phyloP scores from a whole-genome alignment of 1,140 invertebrate species.

The Drosophila teissieri region DNA sequence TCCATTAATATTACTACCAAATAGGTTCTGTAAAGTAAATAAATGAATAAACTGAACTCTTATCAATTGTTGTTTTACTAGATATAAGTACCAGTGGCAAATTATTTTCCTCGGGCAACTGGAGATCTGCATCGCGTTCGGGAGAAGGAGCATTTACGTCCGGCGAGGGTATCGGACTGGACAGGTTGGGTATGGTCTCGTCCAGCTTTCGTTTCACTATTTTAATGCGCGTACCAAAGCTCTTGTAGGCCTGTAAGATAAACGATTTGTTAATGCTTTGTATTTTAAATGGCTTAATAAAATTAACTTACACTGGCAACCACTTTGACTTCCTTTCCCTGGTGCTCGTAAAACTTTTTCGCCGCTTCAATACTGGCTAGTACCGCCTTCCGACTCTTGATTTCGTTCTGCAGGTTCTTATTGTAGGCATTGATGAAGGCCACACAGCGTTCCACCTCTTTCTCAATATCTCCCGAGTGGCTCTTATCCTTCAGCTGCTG shows the following conservation, averaged over 20 bases:
- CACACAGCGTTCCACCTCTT: conserved; percentile 93
- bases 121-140: conserved; percentile 91
- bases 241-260: conserved; percentile 92
- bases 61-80: background rate
- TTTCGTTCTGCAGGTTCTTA: conserved; percentile 91
- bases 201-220: conserved; percentile 93
- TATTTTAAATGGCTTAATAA: no score
- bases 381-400: conserved; percentile 91
- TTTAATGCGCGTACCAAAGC: conserved; percentile 94
- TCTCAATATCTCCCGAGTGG: conserved; percentile 93
- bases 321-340: conserved; percentile 95
- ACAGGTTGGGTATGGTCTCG: conserved; percentile 89
- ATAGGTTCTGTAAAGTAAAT: conserved; percentile 57
- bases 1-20: conserved; percentile 70
- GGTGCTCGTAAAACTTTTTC: conserved; percentile 94
- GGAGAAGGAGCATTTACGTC: conserved; percentile 93
- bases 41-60: conserved; percentile 2
- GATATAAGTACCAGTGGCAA: conserved; percentile 61
- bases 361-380: conserved; percentile 91
- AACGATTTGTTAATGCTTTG: no score
- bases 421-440: conserved; percentile 92
- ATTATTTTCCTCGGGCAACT: conserved; percentile 87
- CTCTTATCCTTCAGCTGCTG: conserved; percentile 88
- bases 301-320: conserved; percentile 93
- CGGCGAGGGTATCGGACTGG: conserved; percentile 90